These are phyloP conservation scores for Apotomis betuletana DNA, from an alignment of 2,888 invertebrate species.

Conservation along the genomic window DNA sequence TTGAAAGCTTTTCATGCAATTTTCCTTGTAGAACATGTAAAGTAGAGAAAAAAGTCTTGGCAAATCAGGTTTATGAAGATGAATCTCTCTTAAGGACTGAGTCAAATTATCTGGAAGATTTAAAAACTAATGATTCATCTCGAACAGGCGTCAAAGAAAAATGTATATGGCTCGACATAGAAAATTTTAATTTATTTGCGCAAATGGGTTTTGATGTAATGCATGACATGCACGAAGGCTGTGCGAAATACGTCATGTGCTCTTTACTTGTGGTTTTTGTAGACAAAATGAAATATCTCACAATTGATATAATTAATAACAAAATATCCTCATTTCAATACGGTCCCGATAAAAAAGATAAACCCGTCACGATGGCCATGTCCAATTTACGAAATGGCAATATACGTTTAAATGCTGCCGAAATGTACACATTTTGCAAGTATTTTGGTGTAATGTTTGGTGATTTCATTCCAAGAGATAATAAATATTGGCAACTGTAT, in stretches of 20 bases:
- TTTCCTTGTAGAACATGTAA: slow-evolving; percentile 33
- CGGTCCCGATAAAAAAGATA: slow-evolving; percentile 30
- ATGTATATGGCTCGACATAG: slow-evolving; percentile 45
- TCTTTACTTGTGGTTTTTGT: slow-evolving; percentile 26
- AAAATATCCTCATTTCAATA: slow-evolving; percentile 30
- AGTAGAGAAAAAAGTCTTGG: slow-evolving; percentile 5
- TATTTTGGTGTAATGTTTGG: slow-evolving; percentile 41
- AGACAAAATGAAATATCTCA: slow-evolving; percentile 25
- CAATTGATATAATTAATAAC: slow-evolving; percentile 26
- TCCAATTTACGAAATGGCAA: slow-evolving; percentile 30
- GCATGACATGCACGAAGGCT: slow-evolving; percentile 49
- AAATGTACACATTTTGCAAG: slow-evolving; percentile 23
- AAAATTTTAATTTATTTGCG: slow-evolving; percentile 45
- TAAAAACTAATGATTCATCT: slow-evolving; percentile 13
- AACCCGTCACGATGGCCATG: slow-evolving; percentile 17
- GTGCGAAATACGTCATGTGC: slow-evolving; percentile 42
- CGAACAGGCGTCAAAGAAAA: slow-evolving; percentile 44
- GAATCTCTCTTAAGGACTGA: slow-evolving; percentile 14
- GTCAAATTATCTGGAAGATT: slow-evolving; percentile 28
- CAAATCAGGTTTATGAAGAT: slow-evolving; percentile 12
- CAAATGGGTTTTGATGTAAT: slow-evolving; percentile 48
- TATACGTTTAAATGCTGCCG: slow-evolving; percentile 24
- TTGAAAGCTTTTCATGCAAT: slow-evolving; percentile 42
- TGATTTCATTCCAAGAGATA: slow-evolving; percentile 29
- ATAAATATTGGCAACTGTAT: slow-evolving; percentile 38